Conservation (phyloP, 2,797 vertebrate genomes). For the Melanotaenia trifasciata region DNA sequence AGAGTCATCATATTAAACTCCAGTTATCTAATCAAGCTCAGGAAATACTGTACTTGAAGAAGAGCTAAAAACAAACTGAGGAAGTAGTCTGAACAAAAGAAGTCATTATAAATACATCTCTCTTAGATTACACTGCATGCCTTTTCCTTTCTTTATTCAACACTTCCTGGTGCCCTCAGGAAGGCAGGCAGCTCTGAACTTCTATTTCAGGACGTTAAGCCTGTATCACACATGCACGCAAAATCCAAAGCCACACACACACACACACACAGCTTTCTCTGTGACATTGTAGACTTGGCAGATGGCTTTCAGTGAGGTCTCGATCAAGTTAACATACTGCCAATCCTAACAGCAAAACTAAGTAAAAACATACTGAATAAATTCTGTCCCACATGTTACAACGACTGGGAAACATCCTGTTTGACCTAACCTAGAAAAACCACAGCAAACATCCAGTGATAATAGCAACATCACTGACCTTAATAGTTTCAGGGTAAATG, state of each 20-base stretch:
- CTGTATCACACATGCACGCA: constrained; percentile 10
- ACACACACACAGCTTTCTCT: background rate
- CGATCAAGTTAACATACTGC: background rate
- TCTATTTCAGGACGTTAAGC: constrained; percentile 53
- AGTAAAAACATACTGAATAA: background rate
- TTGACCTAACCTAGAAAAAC: constrained; percentile 33
- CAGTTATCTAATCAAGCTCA: constrained; percentile 9
- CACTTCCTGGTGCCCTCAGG: constrained; percentile 60
- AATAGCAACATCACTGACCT: constrained; percentile 40
- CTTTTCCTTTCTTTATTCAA: constrained; percentile 64
- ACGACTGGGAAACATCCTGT: constrained; percentile 13
- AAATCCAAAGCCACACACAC: background rate
- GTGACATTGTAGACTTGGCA: background rate
- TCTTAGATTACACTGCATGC: constrained; percentile 43
- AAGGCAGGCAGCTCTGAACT: constrained; percentile 51
- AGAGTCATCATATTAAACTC: constrained; percentile 7
- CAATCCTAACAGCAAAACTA: background rate
- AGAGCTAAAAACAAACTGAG: constrained; percentile 31
- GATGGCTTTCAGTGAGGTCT: background rate
- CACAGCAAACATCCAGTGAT: constrained; percentile 21
- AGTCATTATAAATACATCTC: constrained; percentile 41
- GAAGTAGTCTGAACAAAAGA: constrained; percentile 54
- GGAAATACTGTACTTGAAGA: constrained; percentile 2
- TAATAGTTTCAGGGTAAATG: constrained; percentile 42
- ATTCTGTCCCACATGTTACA: background rate